Evolutionary conservation across 2,888 invertebrate species (phyloP).

Genomic region (Ferrisia virgata): DNA sequence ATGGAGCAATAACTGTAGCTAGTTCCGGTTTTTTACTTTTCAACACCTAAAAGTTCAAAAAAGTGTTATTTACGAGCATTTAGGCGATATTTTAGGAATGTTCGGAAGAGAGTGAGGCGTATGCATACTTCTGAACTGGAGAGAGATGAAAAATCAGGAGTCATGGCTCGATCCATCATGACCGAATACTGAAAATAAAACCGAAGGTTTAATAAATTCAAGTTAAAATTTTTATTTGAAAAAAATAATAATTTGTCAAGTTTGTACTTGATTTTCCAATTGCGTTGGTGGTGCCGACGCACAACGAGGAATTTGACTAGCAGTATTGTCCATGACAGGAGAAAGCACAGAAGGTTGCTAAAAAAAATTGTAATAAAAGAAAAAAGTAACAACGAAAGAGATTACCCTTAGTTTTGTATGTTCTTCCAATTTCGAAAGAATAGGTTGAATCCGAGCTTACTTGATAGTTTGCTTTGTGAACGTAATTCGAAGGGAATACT

Average conservation of each 20-base stretch:
- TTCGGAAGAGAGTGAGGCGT: not conserved
- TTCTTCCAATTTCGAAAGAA: not conserved
- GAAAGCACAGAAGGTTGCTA: slow-evolving; percentile 7
- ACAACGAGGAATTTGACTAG: slow-evolving; percentile 41
- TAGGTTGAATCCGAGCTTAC: slow-evolving; percentile 11
- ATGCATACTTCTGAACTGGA: slow-evolving; percentile 4
- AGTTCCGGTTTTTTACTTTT: slow-evolving; percentile 79
- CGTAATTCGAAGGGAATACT: slow-evolving; percentile 98
- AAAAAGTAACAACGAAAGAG: no score
- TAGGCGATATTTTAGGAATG: not conserved
- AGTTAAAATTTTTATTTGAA: not conserved
- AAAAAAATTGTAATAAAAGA: no score
- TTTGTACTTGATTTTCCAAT: slow-evolving; percentile 37
- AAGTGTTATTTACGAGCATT: not conserved
- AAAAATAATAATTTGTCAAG: not conserved
- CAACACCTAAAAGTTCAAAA: slow-evolving; percentile 55
- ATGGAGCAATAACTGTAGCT: slow-evolving; percentile 89
- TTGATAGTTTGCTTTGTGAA: slow-evolving; percentile 58
- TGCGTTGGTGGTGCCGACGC: slow-evolving; percentile 41
- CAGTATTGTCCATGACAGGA: slow-evolving; percentile 5
- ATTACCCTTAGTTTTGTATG: no score
- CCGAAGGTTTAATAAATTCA: not conserved
- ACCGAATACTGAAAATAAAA: slow-evolving; percentile 30
- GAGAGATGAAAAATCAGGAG: slow-evolving; percentile 50
- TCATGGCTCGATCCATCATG: slow-evolving; percentile 48